These are phyloP conservation scores for Aphis craccivora DNA, from an alignment of 1,140 invertebrate species.

Conservation along the genomic window DNA sequence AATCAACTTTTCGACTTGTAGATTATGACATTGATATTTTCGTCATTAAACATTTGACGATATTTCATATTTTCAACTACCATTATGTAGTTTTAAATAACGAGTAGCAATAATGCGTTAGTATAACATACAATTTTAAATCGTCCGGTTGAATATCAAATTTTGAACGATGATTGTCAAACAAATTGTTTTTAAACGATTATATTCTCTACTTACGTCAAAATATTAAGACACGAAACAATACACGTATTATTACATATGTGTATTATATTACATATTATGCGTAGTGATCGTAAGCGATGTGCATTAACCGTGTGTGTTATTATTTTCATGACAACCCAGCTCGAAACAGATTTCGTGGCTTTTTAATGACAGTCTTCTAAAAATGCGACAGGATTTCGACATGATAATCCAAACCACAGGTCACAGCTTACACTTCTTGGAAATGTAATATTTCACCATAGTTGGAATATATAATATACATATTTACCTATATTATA, in stretches of 20 bases:
- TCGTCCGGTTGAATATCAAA: background rate
- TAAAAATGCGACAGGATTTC: background rate
- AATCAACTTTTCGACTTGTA: background rate
- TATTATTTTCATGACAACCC: constrained; percentile 17
- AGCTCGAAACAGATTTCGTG: background rate
- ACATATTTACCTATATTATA: background rate
- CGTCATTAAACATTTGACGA: background rate
- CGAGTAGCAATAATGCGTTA: background rate
- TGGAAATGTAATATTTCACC: background rate
- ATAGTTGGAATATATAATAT: background rate
- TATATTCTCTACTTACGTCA: background rate
- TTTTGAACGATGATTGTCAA: background rate
- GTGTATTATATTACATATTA: background rate
- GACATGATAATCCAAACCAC: constrained; percentile 20
- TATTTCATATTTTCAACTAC: background rate
- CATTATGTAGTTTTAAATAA: background rate
- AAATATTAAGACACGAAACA: background rate
- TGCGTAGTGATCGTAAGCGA: background rate
- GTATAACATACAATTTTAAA: background rate
- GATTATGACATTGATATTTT: background rate
- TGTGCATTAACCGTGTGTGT: background rate
- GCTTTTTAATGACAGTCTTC: constrained; percentile 18
- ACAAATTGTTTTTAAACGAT: background rate
- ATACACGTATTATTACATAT: too few species aligned
- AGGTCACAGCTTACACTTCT: background rate